Percentiles rank a stretch among this genome's conserved stretches.
Conservation (phyloP, 2,113 vertebrate species). For the Anguilla rostrata region DNA sequence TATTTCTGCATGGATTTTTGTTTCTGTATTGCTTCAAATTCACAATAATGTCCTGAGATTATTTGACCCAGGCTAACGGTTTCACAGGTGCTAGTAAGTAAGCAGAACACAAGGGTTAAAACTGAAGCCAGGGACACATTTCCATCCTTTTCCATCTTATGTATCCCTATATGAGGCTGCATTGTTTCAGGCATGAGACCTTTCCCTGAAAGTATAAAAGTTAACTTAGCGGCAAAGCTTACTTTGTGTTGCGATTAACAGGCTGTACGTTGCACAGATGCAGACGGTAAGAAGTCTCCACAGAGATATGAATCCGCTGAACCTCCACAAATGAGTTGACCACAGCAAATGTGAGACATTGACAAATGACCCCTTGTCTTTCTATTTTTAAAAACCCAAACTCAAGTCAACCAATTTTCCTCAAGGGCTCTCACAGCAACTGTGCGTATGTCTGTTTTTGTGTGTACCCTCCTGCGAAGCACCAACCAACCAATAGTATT, state of each 20-base stretch:
- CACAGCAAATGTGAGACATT: conserved; percentile 28
- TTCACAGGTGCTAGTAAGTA: too few relatives aligned
- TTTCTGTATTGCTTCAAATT: too few relatives aligned
- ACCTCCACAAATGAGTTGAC: conserved; percentile 32
- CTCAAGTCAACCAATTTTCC: conserved; percentile 6
- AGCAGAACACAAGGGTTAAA: too few relatives aligned
- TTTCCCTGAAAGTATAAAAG: background rate
- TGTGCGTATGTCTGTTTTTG: background rate
- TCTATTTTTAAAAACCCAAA: conserved; percentile 16
- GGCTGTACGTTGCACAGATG: conserved; percentile 1
- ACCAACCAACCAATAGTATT: background rate
- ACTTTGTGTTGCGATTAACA: background rate
- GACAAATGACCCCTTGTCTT: conserved; percentile 26
- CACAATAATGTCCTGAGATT: too few relatives aligned
- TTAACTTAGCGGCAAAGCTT: background rate
- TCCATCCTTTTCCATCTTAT: too few relatives aligned
- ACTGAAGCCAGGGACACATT: too few relatives aligned
- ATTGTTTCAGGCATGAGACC: background rate
- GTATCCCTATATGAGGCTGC: too few relatives aligned
- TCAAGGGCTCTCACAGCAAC: background rate
- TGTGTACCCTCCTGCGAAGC: background rate
- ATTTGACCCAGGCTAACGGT: too few relatives aligned
- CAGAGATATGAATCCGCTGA: conserved; percentile 17
- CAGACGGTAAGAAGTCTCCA: conserved; percentile 21
- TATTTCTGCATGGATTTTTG: too few relatives aligned